These are phyloP conservation scores for Apis mellifera DNA, from an alignment of 1,140 invertebrate genomes.

Conservation along the genomic window Amel_HAv3.1 CM009939.2:4631501-4632000, in stretches of 20 bases:
- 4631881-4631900: too few relatives aligned
- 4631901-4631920: too few relatives aligned
- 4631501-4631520: too few relatives aligned
- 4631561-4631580: constrained; percentile 41
- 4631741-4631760: background rate
- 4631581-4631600: constrained; percentile 42
- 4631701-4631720: background rate
- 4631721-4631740: background rate
- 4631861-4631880: too few relatives aligned
- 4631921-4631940: too few relatives aligned
- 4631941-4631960: too few relatives aligned
- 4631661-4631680: constrained; percentile 62
- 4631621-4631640: constrained; percentile 71
- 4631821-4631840: too few relatives aligned
- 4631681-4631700: background rate
- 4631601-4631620: constrained; percentile 59
- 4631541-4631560: constrained; percentile 19
- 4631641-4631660: constrained; percentile 31
- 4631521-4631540: background rate
- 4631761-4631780: background rate
- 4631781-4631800: too few relatives aligned
- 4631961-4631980: too few relatives aligned
- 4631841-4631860: too few relatives aligned
- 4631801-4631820: too few relatives aligned
- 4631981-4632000: background rate